Conservation (phyloP, 1,140 invertebrate species). For the Tribolium castaneum region DNA sequence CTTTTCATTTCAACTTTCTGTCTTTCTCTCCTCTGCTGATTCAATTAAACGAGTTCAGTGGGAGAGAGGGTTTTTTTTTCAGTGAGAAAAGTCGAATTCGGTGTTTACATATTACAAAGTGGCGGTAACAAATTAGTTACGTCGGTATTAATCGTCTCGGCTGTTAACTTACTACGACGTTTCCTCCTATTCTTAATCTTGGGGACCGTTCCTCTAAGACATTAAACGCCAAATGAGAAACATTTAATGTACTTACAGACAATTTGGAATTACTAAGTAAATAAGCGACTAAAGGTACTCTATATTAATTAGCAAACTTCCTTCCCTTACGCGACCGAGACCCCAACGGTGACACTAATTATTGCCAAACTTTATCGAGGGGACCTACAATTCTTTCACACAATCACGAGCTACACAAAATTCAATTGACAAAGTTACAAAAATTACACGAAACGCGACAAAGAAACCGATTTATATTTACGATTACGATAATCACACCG, state of each 20-base stretch:
- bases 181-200: conserved; percentile 45
- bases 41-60: conserved; percentile 8
- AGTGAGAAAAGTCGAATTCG: background rate
- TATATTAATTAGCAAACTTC: conserved; percentile 49
- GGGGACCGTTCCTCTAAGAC: conserved; percentile 46
- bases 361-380: conserved; percentile 9
- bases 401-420: too few species aligned
- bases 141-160: conserved; percentile 56
- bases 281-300: conserved; percentile 48
- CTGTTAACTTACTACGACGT: conserved; percentile 50
- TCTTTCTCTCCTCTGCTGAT: conserved; percentile 11
- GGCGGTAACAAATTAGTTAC: conserved; percentile 56
- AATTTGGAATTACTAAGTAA: conserved; percentile 53
- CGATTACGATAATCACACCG: too few species aligned
- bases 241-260: conserved; percentile 54
- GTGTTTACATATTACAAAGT: conserved; percentile 58
- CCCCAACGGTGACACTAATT: conserved; percentile 29
- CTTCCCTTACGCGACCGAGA: conserved; percentile 12
- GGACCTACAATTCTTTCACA: background rate
- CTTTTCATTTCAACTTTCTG: conserved; percentile 23
- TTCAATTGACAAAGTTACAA: too few species aligned
- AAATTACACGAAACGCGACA: too few species aligned
- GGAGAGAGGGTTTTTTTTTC: background rate
- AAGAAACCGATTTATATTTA: too few species aligned
- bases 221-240: conserved; percentile 54